Evolutionary conservation across 1,140 invertebrate genomes (phyloP), one percentile per base, ranked within the genome.

Genomic region (Drosophila ficusphila): DNA sequence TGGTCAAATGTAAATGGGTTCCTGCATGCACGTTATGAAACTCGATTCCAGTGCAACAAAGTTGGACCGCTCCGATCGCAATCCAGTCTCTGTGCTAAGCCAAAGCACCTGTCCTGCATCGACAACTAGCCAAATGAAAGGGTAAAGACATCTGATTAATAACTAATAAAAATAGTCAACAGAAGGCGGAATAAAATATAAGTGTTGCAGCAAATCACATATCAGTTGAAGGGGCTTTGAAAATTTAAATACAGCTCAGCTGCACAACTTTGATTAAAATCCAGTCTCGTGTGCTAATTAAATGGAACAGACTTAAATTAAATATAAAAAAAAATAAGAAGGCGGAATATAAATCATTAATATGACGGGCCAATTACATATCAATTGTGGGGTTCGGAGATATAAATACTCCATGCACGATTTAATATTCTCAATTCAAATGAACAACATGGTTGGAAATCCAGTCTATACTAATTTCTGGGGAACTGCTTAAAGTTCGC

Each of bases 1-100:
- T 39, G 54, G 57, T 52, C 57, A 53, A 47, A 73, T 48, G 34
- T 29, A 65, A 73, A 56, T 54, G 38, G 27, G 46, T 27, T 39
- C 42, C 33, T 51, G 65, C 31, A 7, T 14, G 36, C 29, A 39
- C 60, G 42, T 74, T 74, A 74, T 53, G 70, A 74, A 74, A 74
- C 49, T 9, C 54, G 33, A 71, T 39, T 71, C 69, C 71, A 74
- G 70, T 74, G 74, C 31, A 16, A 12, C 29, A 21, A 9, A 53
- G 42, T 44, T 47, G 21, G 48, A 27, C 39, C 41, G 60, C 27
- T 25, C 33, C 65, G 16, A 4, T 49, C 11, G 19, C 34, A 62
- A 46, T 38, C 58, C 16, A 65, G 36, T 65, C 27, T n/a, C 3
- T 25, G 7, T 11, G 44, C 36, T 64, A 12, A 23, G 21, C 41